Percentiles rank a stretch among this genome's conserved stretches.
Evolutionary conservation across 2,797 vertebrate species (phyloP).

Genomic region (Rhinatrema bivittatum): DNA sequence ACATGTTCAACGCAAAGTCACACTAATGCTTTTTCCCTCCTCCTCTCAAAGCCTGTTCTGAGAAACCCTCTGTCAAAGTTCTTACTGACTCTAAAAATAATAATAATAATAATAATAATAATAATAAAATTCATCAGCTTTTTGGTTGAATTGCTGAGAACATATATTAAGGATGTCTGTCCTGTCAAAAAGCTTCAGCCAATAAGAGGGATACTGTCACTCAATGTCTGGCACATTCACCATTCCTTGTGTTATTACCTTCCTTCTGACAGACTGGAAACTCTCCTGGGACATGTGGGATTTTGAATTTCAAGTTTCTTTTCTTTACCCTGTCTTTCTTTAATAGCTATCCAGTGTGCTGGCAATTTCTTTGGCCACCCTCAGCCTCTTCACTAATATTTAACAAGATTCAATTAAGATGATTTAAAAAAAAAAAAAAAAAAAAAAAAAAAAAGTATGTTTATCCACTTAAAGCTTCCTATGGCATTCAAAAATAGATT

Average conservation of each 20-base stretch:
- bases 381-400: constrained; percentile 44
- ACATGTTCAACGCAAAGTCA: constrained; percentile 15
- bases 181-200: constrained; percentile 49
- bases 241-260: constrained; percentile 50
- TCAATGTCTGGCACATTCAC: constrained; percentile 47
- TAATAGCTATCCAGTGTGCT: constrained; percentile 48
- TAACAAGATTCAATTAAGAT: constrained; percentile 61
- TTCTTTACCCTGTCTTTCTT: constrained; percentile 29
- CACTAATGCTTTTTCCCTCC: constrained; percentile 14
- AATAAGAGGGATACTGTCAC: constrained; percentile 54
- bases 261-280: constrained; percentile 49
- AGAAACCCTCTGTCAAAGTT: constrained; percentile 32
- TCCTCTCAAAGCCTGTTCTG: constrained; percentile 26
- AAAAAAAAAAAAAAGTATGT: too few species aligned
- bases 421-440: too few species aligned
- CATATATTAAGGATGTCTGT: constrained; percentile 48
- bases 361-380: constrained; percentile 44
- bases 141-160: constrained; percentile 44
- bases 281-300: constrained; percentile 39
- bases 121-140: constrained; percentile 34
- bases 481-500: constrained; percentile 64
- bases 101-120: too few species aligned
- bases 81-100: too few species aligned
- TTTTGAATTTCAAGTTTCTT: too few species aligned
- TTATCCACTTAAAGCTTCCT: constrained; percentile 53